Conservation (phyloP, 2,113 vertebrate species). For the Myotis lucifugus region DNA sequence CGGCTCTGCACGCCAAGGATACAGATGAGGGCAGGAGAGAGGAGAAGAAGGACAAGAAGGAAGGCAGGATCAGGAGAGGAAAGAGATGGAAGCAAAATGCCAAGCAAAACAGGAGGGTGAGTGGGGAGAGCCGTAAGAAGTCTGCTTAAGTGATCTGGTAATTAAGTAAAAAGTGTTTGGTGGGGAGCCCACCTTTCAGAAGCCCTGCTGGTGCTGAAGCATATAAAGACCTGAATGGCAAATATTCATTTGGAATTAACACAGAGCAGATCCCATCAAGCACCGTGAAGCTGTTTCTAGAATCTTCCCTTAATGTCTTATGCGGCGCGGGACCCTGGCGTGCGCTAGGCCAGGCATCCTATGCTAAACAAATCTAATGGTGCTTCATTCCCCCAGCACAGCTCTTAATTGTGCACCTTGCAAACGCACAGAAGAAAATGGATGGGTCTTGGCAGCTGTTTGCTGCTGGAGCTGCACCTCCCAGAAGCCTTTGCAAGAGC, state of each 20-base stretch:
- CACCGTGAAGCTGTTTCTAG: neutral
- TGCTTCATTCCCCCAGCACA: constrained; percentile 68
- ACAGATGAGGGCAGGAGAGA: neutral
- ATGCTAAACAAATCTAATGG: constrained; percentile 59
- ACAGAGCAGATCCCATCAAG: neutral
- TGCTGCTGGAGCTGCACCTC: neutral
- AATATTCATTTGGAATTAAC: constrained; percentile 55
- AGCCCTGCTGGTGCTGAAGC: constrained; percentile 33
- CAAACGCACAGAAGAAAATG: constrained; percentile 63
- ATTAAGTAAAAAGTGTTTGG: neutral
- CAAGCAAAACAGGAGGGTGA: neutral
- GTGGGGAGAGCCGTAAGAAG: neutral
- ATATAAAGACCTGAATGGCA: constrained; percentile 40
- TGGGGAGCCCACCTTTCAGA: constrained; percentile 55
- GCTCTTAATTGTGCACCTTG: constrained; percentile 68
- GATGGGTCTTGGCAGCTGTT: constrained; percentile 78
- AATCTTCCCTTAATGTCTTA: constrained; percentile 52
- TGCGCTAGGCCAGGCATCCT: constrained; percentile 36
- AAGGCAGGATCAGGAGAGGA: fast-evolving
- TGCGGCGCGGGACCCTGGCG: constrained; percentile 47
- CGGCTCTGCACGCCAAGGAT: neutral
- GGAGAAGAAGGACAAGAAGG: neutral
- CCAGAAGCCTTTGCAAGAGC: neutral
- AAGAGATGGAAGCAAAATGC: neutral
- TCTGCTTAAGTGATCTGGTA: neutral